Evolutionary conservation across 2,888 invertebrate genomes (phyloP), one percentile per base, ranked within the genome.

Genomic region (Caenorhabditis sp.): DNA sequence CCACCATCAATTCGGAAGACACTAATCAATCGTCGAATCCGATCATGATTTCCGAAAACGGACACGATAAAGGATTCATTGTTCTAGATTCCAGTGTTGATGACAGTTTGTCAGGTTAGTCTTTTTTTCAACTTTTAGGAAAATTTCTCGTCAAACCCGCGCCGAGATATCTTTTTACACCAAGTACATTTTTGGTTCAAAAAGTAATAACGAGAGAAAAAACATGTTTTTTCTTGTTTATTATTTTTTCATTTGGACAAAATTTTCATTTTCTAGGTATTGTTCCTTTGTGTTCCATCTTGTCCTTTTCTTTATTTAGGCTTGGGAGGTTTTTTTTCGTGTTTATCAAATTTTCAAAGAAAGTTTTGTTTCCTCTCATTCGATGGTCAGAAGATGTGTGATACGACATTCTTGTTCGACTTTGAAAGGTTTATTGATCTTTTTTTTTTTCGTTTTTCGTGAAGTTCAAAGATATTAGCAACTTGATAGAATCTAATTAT

Each of bases 71-170:
- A n/a, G 83, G 84, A 53, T 85, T 84, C 76, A 79, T 85, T 59
- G 80, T 85, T n/a, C 66, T 85, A 53, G 84, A 84, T 56, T 70
- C 81, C 27, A 81, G 70, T 50, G 70, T 68, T 43, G 80, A 80
- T 60, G 78, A 80, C 26, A 73, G 74, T 26, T 67, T 76, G 54
- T 43, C 72, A 56, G 72, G 76, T 69, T 23, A 21, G 59, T 49
- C 26, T 56, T 17, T 26, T 14, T 70, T 25, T 63, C 63, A 23
- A 66, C 58, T 66, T 66, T n/a, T n/a, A n/a, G n/a, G 70, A 54
- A 10, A 2, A 43, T 43, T 43, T 43, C 17, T 7, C 17, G 3
- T 43, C 17, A 10, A 43, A 17, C 7, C 17, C 43, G 43, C 43
- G 43, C 43, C 43, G 43, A 43, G 43, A 31, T 31, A 31, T 7